Percentiles rank a stretch among this genome's conserved stretches.
These are phyloP conservation scores for Tridacna gigas DNA, from an alignment of 2,888 invertebrate genomes.

Conservation along the genomic window DNA sequence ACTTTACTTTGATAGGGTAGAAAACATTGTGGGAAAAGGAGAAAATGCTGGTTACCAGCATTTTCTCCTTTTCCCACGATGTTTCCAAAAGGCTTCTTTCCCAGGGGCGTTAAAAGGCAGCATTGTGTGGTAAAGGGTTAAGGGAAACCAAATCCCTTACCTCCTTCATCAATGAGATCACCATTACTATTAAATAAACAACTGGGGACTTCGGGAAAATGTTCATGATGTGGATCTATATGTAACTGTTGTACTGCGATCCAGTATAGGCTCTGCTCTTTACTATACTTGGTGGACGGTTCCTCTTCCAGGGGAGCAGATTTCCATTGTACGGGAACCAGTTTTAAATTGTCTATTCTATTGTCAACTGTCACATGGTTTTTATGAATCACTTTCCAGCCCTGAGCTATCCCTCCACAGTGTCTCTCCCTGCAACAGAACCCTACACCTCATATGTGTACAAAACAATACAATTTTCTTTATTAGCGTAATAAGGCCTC, in stretches of 20 bases:
- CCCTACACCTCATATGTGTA: too few species aligned
- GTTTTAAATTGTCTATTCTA: conserved; percentile 85
- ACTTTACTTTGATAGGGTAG: too few species aligned
- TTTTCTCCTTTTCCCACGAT: too few species aligned
- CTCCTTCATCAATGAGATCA: conserved; percentile 83
- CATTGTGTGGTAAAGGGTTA: too few species aligned
- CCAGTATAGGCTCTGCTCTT: conserved; percentile 86
- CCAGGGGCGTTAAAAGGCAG: too few species aligned
- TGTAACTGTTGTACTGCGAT: conserved; percentile 86
- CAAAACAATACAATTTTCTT: too few species aligned
- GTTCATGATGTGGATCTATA: conserved; percentile 84
- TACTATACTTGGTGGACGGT: conserved; percentile 77
- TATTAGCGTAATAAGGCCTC: too few species aligned
- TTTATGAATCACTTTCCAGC: conserved; percentile 85
- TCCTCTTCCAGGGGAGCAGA: conserved; percentile 35
- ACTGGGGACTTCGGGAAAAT: conserved; percentile 82
- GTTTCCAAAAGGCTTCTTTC: too few species aligned
- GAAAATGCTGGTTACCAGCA: too few species aligned
- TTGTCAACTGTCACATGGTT: conserved; percentile 87
- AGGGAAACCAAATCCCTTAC: background rate
- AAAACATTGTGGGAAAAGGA: too few species aligned
- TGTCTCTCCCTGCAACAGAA: conserved; percentile 85
- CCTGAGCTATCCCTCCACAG: conserved; percentile 86
- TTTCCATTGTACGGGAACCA: conserved; percentile 75
- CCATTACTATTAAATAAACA: conserved; percentile 85